A percentile compares a stretch with the other conserved stretches of the same genome.
phyloP scores from a whole-genome alignment of 2,113 vertebrate species.

The Equus przewalskii region DNA sequence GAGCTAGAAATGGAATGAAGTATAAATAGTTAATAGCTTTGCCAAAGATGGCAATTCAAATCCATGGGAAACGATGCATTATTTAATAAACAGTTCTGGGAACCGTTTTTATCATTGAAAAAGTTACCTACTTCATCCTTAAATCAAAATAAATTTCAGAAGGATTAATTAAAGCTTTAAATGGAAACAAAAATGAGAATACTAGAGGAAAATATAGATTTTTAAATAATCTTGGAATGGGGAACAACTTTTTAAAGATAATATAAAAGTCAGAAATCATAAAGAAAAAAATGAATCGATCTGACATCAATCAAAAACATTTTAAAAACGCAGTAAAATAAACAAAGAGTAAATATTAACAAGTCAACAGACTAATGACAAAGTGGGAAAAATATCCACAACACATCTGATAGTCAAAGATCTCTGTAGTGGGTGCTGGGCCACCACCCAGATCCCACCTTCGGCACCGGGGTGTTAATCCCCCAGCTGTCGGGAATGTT shows the following conservation, averaged over 20 bases:
- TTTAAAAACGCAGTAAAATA: background rate
- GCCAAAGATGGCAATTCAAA: background rate
- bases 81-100: background rate
- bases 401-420: background rate
- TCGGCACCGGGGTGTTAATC: background rate
- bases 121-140: background rate
- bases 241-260: background rate
- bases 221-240: background rate
- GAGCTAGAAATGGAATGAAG: constrained; percentile 34
- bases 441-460: background rate
- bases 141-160: constrained; percentile 45
- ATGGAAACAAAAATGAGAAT: background rate
- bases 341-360: background rate
- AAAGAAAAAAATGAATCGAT: background rate
- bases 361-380: background rate
- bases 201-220: background rate
- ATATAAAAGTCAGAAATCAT: background rate
- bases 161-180: background rate
- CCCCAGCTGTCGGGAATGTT: background rate
- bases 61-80: background rate
- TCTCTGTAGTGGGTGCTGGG: background rate
- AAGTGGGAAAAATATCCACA: background rate
- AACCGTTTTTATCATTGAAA: constrained; percentile 29
- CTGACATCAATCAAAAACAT: background rate
- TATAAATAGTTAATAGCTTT: background rate